A percentile compares a stretch with the other conserved stretches of the same genome.
Conservation (phyloP, 2,113 vertebrate genomes). For the Corvus cornix region DNA sequence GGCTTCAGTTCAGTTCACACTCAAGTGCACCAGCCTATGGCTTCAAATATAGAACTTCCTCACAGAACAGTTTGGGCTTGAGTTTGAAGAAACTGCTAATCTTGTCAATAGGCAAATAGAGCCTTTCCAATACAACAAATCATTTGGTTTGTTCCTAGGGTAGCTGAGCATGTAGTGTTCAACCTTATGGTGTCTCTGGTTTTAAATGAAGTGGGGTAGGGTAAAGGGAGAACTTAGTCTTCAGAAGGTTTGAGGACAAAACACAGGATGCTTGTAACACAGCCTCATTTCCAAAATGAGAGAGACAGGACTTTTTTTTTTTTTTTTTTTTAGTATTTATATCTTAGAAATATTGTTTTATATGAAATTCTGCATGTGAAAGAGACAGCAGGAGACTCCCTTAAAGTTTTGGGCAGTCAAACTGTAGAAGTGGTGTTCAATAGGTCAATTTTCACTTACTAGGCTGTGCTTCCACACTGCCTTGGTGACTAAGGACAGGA, state of each 20-base stretch:
- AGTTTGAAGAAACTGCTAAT: neutral
- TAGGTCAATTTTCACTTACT: neutral
- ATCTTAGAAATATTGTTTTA: neutral
- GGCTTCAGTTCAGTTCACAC: neutral
- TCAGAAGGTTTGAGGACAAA: neutral
- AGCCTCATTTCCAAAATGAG: neutral
- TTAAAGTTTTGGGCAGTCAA: neutral
- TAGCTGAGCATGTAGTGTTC: neutral
- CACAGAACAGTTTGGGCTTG: neutral
- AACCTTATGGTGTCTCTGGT: neutral
- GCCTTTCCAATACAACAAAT: neutral
- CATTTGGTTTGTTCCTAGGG: neutral
- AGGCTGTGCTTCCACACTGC: neutral
- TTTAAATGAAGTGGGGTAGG: neutral
- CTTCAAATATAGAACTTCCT: neutral
- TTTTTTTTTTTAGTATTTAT: neutral
- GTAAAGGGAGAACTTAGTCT: neutral
- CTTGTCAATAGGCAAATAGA: neutral
- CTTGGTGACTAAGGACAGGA: neutral
- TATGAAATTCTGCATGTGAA: neutral
- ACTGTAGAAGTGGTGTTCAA: accelerated
- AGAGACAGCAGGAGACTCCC: neutral
- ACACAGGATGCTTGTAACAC: neutral
- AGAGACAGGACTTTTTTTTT: neutral
- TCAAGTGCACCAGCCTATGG: neutral